A percentile compares a stretch with the other conserved stretches of the same genome.
Conservation (phyloP, 2,888 invertebrate species). For the Drosophila testacea region DNA sequence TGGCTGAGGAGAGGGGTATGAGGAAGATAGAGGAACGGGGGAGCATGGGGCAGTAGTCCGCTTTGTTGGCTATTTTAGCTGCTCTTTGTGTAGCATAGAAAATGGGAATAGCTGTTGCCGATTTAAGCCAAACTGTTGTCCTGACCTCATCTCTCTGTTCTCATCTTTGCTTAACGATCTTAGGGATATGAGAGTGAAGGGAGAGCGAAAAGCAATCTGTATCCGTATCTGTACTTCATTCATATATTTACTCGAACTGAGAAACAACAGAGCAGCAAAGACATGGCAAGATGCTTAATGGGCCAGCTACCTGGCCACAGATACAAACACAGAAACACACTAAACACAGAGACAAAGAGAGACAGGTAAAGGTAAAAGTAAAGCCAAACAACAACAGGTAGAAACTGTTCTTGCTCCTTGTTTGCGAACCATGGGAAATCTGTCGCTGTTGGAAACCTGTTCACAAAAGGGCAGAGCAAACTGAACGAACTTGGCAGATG, state of each 20-base stretch:
- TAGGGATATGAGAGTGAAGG: neutral
- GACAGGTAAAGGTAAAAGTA: conserved; percentile 52
- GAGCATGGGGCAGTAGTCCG: conserved; percentile 5
- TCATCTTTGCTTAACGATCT: neutral
- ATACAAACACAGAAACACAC: conserved; percentile 18
- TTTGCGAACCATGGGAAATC: conserved; percentile 78
- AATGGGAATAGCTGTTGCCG: conserved; percentile 41
- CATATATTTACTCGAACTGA: conserved; percentile 60
- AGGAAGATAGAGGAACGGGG: neutral
- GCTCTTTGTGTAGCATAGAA: conserved; percentile 50
- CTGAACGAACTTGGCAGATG: conserved; percentile 62
- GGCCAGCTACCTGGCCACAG: conserved; percentile 53
- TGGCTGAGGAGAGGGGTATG: neutral
- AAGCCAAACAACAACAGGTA: conserved; percentile 62
- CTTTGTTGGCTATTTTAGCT: neutral
- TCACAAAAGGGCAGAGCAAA: conserved; percentile 53
- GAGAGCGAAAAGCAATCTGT: conserved; percentile 27
- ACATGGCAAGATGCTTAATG: conserved; percentile 67
- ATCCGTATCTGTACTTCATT: conserved; percentile 72
- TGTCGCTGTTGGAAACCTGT: conserved; percentile 73
- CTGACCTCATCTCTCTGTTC: neutral
- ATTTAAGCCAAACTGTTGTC: conserved; percentile 21
- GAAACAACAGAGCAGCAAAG: conserved; percentile 14
- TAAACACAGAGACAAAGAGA: conserved; percentile 26
- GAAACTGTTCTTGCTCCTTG: conserved; percentile 57